Base-by-base conservation (phyloP, 2,113 vertebrate genomes). In the Equus przewalskii region DNA sequence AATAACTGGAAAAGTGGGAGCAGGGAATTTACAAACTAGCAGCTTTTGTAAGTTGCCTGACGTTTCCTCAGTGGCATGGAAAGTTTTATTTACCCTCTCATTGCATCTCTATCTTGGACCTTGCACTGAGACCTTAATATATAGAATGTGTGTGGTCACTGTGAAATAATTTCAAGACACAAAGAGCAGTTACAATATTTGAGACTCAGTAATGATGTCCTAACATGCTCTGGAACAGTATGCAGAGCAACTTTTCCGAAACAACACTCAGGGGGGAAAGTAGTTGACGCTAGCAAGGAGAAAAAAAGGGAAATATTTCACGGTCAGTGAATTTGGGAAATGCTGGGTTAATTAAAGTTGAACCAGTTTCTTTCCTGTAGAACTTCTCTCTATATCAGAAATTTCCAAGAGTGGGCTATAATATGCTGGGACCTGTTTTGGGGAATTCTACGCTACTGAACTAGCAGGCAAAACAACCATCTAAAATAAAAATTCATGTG, bases 401-500 rank as follows among this genome's bases (percentile, higher is more conserved):
- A 36, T 73, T 78, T 95, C 65, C 41, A 89, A 22, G 14, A 65
- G 73, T n/a, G 33, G 33, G 58, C 16, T 96, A 1, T 73, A 54
- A 51, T 44, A 64, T 28, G 5, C 22, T 70, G 54, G 19, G 36
- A 56, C n/a, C 83, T 28, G 79, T 76, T 92, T 21, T 12, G 5
- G 70, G 58, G 26, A 83, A 83, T 21, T 90, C 54, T 78, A 1
- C 78, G 69, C 22, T 91, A 33, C 49, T 91, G 33, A 94, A 97
- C 65, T 3, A 94, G 41, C 36, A n/a, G 19, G 33, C 46, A 75
- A 83, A 92, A 83, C 10, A 86, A 86, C 60, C 60, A 87, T 7
- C 30, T 83, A 49, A 81, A 92, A 73, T 94, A 95, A 96, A 72
- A 95, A 95, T 73, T 76, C 22, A 46, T 89, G 78, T 90, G 72